Conservation (phyloP, 2,888 invertebrate species). For the Drosophila trichaetosa region DNA sequence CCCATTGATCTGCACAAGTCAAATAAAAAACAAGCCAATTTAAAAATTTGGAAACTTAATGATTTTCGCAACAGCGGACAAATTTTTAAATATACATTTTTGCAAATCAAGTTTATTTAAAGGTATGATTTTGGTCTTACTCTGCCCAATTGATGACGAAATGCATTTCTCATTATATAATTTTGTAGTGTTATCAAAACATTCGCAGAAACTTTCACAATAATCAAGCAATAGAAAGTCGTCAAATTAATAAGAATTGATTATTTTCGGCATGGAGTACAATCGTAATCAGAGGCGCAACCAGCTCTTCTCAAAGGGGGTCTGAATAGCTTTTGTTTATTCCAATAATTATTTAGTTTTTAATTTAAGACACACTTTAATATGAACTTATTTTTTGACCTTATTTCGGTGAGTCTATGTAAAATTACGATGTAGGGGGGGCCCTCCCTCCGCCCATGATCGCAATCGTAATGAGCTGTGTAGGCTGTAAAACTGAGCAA, state of each 20-base stretch:
- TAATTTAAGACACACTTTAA: not conserved
- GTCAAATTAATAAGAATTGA: conserved; percentile 10
- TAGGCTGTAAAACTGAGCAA: conserved; percentile 35
- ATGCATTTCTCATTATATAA: not conserved
- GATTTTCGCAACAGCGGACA: not conserved
- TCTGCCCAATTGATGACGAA: not conserved
- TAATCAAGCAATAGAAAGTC: conserved; percentile 21
- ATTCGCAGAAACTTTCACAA: conserved; percentile 32
- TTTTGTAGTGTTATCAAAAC: not conserved
- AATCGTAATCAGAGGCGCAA: conserved; percentile 17
- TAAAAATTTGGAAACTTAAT: not conserved
- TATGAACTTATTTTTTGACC: not conserved
- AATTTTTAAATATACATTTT: not conserved
- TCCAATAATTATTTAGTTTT: not conserved
- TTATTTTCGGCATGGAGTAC: conserved; percentile 13
- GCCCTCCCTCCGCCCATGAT: not conserved
- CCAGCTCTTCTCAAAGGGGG: not conserved
- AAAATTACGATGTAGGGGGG: not conserved
- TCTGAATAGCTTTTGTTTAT: not conserved
- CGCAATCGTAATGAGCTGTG: conserved; percentile 25
- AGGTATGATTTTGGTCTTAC: not conserved
- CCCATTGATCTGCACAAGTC: not conserved
- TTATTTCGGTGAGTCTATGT: not conserved
- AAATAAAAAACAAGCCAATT: not conserved
- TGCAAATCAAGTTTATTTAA: not conserved